Conservation (phyloP, 2,888 invertebrate genomes). For the Drosophila lacicola region DNA sequence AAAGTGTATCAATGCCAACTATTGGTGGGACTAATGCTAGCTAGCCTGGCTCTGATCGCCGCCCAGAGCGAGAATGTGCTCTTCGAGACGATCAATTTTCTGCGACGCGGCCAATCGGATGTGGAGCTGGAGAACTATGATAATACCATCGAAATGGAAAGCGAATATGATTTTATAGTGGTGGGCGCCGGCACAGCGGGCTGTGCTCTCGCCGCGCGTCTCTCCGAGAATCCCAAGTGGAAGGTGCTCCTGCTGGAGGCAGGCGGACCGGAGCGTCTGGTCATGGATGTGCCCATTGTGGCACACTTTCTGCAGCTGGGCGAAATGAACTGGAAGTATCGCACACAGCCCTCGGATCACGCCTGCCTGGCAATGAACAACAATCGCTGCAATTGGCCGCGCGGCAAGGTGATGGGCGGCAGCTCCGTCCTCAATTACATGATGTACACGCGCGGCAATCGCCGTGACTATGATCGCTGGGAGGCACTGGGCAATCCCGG, state of each 20-base stretch:
- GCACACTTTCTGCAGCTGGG: conserved; percentile 90
- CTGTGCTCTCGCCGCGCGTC: conserved; percentile 90
- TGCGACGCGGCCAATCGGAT: conserved; percentile 83
- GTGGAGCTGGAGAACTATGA: conserved; percentile 82
- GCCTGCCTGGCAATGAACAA: conserved; percentile 91
- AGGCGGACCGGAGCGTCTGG: conserved; percentile 89
- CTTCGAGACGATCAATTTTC: conserved; percentile 79
- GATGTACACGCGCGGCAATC: conserved; percentile 91
- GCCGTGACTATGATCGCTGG: conserved; percentile 92
- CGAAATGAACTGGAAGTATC: conserved; percentile 92
- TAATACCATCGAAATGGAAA: conserved; percentile 71
- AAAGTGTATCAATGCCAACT: conserved; percentile 28
- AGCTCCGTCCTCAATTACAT: conserved; percentile 92
- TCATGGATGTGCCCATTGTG: conserved; percentile 91
- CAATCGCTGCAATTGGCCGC: conserved; percentile 91
- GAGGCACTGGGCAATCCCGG: conserved; percentile 89
- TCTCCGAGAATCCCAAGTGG: conserved; percentile 90
- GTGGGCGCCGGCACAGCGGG: conserved; percentile 94
- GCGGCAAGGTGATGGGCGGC: conserved; percentile 93
- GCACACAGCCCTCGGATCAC: conserved; percentile 90
- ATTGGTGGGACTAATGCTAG: conserved; percentile 7
- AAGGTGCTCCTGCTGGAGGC: conserved; percentile 90
- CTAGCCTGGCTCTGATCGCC: conserved; percentile 8
- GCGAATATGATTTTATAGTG: conserved; percentile 91
- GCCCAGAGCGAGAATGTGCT: conserved; percentile 76